Percentiles rank a stretch among this genome's conserved stretches.
phyloP scores from a whole-genome alignment of 1,140 invertebrate genomes.

The Sipha flava region DNA sequence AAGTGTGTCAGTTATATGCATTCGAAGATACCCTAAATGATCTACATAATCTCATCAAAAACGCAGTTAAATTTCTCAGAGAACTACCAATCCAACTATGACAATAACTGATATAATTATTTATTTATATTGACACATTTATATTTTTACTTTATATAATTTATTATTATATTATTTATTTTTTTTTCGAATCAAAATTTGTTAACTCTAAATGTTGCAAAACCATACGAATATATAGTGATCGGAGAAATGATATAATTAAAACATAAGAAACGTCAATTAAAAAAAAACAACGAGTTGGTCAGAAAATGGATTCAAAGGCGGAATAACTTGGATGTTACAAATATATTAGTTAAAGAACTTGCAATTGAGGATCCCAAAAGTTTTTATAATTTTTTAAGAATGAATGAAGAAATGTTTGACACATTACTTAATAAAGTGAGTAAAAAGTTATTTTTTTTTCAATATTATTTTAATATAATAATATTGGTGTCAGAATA shows the following conservation, averaged over 20 bases:
- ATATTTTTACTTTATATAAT: too few relatives aligned
- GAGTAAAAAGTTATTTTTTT: too few relatives aligned
- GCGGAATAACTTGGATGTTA: not conserved
- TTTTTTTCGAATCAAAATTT: too few relatives aligned
- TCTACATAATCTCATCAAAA: not conserved
- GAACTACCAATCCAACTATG: not conserved
- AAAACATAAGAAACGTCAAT: slow-evolving; percentile 2
- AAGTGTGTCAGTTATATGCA: not conserved
- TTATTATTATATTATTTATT: too few relatives aligned
- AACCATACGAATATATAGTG: too few relatives aligned
- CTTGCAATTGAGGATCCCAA: slow-evolving; percentile 20
- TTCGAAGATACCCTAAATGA: not conserved
- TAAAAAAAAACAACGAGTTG: too few relatives aligned
- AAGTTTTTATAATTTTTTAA: not conserved
- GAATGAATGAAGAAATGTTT: not conserved
- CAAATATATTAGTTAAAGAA: not conserved
- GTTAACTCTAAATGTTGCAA: too few relatives aligned
- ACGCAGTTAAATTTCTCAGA: not conserved
- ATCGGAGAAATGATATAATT: not conserved
- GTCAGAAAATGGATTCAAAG: not conserved
- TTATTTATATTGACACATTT: too few relatives aligned
- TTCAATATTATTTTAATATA: not conserved
- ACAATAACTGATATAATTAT: too few relatives aligned
- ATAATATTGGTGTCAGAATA: not conserved
- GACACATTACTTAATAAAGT: not conserved